Base-by-base conservation (phyloP, 2,113 vertebrate genomes). In the Hemichromis elongatus region DNA sequence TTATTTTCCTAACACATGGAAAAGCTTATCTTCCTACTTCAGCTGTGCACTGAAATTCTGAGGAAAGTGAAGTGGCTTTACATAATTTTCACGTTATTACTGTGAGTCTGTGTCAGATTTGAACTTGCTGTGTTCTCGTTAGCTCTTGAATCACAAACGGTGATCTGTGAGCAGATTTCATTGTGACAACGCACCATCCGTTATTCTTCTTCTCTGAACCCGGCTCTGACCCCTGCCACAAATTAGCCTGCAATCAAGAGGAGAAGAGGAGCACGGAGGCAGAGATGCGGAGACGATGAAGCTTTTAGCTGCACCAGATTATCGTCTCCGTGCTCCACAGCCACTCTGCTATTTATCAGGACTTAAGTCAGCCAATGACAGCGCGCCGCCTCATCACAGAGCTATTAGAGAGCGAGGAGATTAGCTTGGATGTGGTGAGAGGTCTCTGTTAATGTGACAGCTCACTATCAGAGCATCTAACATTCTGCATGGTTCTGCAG, bases 331-430 rank as follows among this genome's bases (percentile, higher is more conserved):
- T 1, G 6, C 63, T 84, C 35, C 4, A 10, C 68, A 50, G 73
- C 28, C 35, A 14, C 53, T 78, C 54, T 14, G 28, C 66, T 57
- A 86, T 86, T 90, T 19, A 79, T 81, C 82, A 52, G 47, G 73
- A 86, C 56, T 94, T 89, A 93, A 91, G 81, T 77, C 40, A 13
- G 55, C 61, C 83, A 86, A 80, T 86, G 93, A 90, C 80, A 85
- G 91, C 79, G 83, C 50, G 83, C 42, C 68, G 87, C 91, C 90
- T 93, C 92, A 92, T 90, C 59, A 78, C 19, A 37, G 75, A 45
- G 53, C 85, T 82, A 90, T 90, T 89, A 93, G 83, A 55, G 79
- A 56, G 73, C n/a, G 78, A 85, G 88, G 82, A 94, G 90, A 92
- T 94, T 93, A 94, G 86, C 87, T 91, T 30, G 54, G 68, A 92